These are phyloP conservation scores for Shargacucullia verbasci DNA, from an alignment of 2,888 invertebrate genomes.

Conservation along the genomic window DNA sequence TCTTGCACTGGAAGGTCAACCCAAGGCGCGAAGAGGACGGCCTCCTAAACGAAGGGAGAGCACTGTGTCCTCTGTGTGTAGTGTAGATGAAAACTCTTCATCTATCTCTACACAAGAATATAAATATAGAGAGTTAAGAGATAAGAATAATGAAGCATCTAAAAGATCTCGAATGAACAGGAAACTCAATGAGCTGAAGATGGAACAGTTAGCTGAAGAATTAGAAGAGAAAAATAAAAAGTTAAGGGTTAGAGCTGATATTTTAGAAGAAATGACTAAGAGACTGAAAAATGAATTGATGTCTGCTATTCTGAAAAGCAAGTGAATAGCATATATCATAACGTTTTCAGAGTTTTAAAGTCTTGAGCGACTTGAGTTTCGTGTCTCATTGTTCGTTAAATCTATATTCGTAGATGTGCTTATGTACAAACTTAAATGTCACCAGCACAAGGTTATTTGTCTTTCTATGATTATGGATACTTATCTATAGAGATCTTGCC, in stretches of 20 bases:
- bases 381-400: constrained; percentile 56
- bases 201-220: constrained; percentile 85
- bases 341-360: constrained; percentile 43
- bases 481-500: constrained; percentile 52
- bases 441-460: constrained; percentile 38
- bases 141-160: constrained; percentile 94
- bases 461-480: constrained; percentile 52
- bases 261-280: constrained; percentile 91
- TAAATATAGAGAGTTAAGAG: constrained; percentile 91
- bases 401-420: constrained; percentile 63
- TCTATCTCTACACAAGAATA: constrained; percentile 79
- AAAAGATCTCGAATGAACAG: constrained; percentile 92
- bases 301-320: constrained; percentile 89
- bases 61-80: constrained; percentile 81
- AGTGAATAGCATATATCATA: constrained; percentile 66
- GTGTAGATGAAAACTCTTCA: constrained; percentile 80
- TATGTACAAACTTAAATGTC: constrained; percentile 43
- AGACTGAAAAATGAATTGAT: constrained; percentile 91
- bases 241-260: constrained; percentile 90
- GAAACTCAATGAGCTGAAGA: constrained; percentile 89
- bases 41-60: constrained; percentile 88
- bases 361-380: constrained; percentile 63
- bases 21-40: constrained; percentile 85
- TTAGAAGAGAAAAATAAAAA: constrained; percentile 90
- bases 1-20: constrained; percentile 78